Evolutionary conservation across 2,113 vertebrate genomes (phyloP).

Genomic region (Caretta caretta): DNA sequence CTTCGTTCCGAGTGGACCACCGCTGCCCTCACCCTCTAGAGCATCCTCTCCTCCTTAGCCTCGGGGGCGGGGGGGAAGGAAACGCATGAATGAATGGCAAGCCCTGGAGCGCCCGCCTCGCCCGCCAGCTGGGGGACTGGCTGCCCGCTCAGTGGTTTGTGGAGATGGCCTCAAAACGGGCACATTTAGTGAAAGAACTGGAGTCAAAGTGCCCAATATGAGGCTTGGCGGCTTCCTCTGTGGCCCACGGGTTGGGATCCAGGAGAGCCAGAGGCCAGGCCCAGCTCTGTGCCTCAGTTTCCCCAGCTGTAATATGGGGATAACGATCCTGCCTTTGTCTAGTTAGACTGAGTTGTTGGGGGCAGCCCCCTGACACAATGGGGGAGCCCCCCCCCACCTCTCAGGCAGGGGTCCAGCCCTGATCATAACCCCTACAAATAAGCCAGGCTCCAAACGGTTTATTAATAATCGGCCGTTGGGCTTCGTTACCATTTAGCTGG

Average conservation of each 20-base stretch:
- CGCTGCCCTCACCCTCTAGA: too few species aligned
- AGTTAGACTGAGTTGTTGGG: too few species aligned
- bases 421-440: not conserved
- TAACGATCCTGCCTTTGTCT: not conserved
- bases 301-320: not conserved
- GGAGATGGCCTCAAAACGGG: too few species aligned
- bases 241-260: not conserved
- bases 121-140: too few species aligned
- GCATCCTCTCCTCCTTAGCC: not conserved
- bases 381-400: too few species aligned
- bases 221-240: too few species aligned
- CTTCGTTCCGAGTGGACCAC: too few species aligned
- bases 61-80: not conserved
- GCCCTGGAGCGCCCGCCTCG: not conserved
- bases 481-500: too few species aligned
- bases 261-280: too few species aligned
- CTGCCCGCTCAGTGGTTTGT: too few species aligned
- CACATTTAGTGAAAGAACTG: not conserved
- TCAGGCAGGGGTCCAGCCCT: not conserved
- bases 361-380: too few species aligned
- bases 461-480: too few species aligned
- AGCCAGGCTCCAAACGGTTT: not conserved
- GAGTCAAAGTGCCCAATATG: not conserved
- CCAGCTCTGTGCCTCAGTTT: not conserved
- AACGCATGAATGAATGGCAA: accelerated